These are phyloP conservation scores for Rhorus exstirpatorius DNA, from an alignment of 2,888 invertebrate species.

Conservation along the genomic window DNA sequence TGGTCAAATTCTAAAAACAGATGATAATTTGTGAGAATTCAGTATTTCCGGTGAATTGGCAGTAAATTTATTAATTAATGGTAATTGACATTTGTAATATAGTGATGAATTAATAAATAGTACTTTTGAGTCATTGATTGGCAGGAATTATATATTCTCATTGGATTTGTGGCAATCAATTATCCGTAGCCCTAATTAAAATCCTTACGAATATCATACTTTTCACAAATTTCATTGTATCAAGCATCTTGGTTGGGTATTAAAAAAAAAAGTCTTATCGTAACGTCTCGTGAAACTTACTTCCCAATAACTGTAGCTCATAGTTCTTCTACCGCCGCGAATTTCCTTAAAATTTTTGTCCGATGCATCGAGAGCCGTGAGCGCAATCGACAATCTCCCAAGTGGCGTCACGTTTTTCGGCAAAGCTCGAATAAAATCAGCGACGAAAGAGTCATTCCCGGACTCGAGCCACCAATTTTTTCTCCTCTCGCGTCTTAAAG, in stretches of 20 bases:
- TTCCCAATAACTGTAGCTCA: constrained; percentile 80
- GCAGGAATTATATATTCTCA: too few relatives aligned
- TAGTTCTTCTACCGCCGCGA: constrained; percentile 59
- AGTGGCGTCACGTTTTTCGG: constrained; percentile 77
- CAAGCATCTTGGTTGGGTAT: neutral
- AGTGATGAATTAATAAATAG: too few relatives aligned
- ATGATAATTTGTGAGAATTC: neutral
- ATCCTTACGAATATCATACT: too few relatives aligned
- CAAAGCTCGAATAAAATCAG: constrained; percentile 74
- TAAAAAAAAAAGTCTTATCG: too few relatives aligned
- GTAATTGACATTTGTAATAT: neutral
- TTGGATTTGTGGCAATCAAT: too few relatives aligned
- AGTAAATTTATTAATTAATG: neutral
- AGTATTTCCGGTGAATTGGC: too few relatives aligned
- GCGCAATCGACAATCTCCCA: constrained; percentile 77
- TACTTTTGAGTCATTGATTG: too few relatives aligned
- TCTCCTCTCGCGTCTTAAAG: constrained; percentile 75
- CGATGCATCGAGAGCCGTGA: constrained; percentile 76
- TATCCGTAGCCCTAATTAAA: too few relatives aligned
- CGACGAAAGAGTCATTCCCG: constrained; percentile 73
- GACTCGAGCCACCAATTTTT: constrained; percentile 77
- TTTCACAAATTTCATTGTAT: neutral
- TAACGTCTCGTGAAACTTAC: constrained; percentile 72
- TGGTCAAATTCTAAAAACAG: neutral
- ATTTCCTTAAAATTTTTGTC: constrained; percentile 72